Base-by-base conservation (phyloP, 2,888 invertebrate species). In the Pimpla rufipes region DNA sequence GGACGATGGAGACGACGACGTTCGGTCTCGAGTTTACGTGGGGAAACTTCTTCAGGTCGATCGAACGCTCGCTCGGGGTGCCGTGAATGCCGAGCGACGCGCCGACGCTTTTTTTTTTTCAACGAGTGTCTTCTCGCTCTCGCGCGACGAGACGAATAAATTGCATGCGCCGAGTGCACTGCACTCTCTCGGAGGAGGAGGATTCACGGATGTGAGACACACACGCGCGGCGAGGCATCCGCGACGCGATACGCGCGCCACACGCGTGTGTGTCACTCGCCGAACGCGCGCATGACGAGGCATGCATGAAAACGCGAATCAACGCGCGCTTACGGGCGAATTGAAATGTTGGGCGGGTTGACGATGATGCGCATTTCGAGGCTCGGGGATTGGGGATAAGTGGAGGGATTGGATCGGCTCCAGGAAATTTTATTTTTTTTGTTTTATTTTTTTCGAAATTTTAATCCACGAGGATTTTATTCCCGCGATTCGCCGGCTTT, bases 161-260 rank as follows among this genome's bases (percentile, higher is more conserved):
- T 76, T 80, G 59, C 29, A 29, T 5, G 29, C 75, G 66, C 40
- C 73, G 68, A 83, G 83, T 83, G 83, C 83, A 83, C 80, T 83
- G 83, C 77, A 77, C 83, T 80, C 81, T 64, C 50, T 59, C 40
- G 18, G 35, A 5, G 3, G 29, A 2, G 40, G 55, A 67, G 66
- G 35, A 75, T 75, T 66, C 64, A 75, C 52, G 42, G 55, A 75
- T 52, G 47, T 23, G 35, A 29, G 13, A 37, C 62, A n/a, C 35
- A 50, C 50, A 50, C 35, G 18, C 35, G 23, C 35, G 5, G 18
- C 35, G 16, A 16, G 37, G 37, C 16, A 16, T 21, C 47, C 18
- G 50, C 18, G 37, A 23, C 23, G 13, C 45, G 29, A 5, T 45
- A 55, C 23, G 11, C 3, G 10, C 5, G n/a, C 2, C 35, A 6